Base-by-base conservation (phyloP, 2,797 vertebrate species). In the Manis crassicaudata region DNA sequence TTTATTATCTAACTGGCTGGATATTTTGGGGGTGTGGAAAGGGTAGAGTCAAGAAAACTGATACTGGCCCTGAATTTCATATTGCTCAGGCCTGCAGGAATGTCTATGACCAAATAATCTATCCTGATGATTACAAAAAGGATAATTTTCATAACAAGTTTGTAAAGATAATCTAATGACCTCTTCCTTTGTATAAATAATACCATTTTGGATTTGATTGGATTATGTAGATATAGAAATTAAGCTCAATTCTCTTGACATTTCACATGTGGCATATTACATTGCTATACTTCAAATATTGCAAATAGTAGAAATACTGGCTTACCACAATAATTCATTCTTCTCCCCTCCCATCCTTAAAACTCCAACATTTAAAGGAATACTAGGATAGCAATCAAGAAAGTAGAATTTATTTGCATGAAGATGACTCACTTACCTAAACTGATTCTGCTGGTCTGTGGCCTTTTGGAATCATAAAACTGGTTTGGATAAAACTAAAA, bases 401-500 rank as follows among this genome's bases (percentile, higher is more conserved):
- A 85, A 70, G 29, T n/a, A 90, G 37, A 76, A 88, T 27, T 95
- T 84, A 81, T 84, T 63, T 81, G 56, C 27, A 76, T 84, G 65
- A 94, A 96, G 87, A 85, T 82, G 85, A 96, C 72, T 91, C 87
- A 89, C 65, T 97, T 97, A 87, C 73, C 27, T 85, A 91, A 96
- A 95, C 40, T 86, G 80, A 89, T 16, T 85, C 75, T 87, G 20
- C 50, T 88, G 92, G 50, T 94, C 37, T 87, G 6, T 82, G 65
- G 79, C 32, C 85, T 88, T 95, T 93, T 94, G 60, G 77, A 93
- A 92, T 81, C n/a, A 58, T 93, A 92, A 89, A 76, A 92, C 63
- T 96, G 91, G 62, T 97, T 96, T 88, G 90, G 23, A 92, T 96
- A 84, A 97, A 90, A 96, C 14, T 54, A 65, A 93, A 94, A 88